Conservation (phyloP, 2,888 invertebrate genomes). For the Lasius platythorax region DNA sequence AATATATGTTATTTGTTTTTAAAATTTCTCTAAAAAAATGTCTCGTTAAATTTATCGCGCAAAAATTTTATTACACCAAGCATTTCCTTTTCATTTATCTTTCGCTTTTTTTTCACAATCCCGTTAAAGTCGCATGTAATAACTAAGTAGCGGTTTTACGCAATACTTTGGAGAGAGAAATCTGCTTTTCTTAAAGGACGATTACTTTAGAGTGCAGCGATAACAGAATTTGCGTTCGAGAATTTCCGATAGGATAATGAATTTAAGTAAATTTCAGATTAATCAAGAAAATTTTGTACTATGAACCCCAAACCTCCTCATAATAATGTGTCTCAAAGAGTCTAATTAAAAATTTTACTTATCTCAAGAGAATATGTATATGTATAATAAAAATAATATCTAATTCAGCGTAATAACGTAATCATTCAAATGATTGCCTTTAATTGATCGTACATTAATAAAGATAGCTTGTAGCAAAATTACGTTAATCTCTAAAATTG, state of each 20-base stretch:
- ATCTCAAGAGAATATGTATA: too few species aligned
- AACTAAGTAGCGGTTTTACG: conserved; percentile 27
- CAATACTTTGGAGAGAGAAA: conserved; percentile 13
- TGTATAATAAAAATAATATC: conserved; percentile 10
- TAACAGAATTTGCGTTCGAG: conserved; percentile 35
- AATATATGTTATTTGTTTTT: not conserved
- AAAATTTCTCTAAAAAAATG: not conserved
- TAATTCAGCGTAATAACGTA: not conserved
- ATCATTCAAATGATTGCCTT: not conserved
- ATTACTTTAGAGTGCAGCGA: conserved; percentile 40
- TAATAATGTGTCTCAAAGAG: not conserved
- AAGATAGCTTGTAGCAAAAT: not conserved
- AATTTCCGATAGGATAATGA: conserved; percentile 31
- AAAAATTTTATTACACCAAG: conserved; percentile 19
- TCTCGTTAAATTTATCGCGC: not conserved
- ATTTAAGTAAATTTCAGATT: conserved; percentile 21
- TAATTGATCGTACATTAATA: not conserved
- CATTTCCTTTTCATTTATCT: conserved; percentile 14
- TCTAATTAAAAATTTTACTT: not conserved
- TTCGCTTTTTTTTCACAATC: conserved; percentile 20
- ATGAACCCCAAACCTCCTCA: not conserved
- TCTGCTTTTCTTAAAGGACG: conserved; percentile 37
- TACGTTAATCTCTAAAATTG: not conserved
- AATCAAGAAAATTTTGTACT: conserved; percentile 16
- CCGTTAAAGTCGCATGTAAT: conserved; percentile 16